These are phyloP conservation scores for Colaptes auratus DNA, from an alignment of 2,113 vertebrate species.

Conservation along the genomic window DNA sequence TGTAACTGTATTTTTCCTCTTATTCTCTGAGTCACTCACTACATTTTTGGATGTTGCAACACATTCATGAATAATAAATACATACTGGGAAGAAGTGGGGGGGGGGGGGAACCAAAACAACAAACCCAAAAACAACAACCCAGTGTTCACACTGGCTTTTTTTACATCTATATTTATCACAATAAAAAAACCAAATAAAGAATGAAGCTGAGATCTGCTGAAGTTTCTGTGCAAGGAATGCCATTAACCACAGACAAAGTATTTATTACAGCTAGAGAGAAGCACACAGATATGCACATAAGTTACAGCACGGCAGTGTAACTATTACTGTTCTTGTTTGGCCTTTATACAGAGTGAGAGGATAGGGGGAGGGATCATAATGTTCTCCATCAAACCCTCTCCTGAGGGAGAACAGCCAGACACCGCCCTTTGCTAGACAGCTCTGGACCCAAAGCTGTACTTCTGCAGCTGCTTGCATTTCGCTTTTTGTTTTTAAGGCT, in stretches of 20 bases:
- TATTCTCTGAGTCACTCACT: constrained; percentile 35
- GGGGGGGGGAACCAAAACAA: background rate
- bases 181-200: constrained; percentile 13
- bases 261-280: background rate
- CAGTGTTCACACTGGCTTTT: background rate
- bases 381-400: constrained; percentile 43
- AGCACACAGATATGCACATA: background rate
- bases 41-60: constrained; percentile 39
- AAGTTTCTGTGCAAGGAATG: constrained; percentile 19
- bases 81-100: background rate
- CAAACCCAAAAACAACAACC: no score
- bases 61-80: constrained; percentile 45
- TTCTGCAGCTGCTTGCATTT: background rate
- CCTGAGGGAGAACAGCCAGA: constrained; percentile 36
- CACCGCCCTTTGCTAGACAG: constrained; percentile 26
- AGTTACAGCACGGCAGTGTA: background rate
- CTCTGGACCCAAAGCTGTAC: background rate
- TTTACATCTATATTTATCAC: constrained; percentile 1
- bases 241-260: constrained; percentile 13
- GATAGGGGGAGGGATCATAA: constrained; percentile 9
- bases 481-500: background rate
- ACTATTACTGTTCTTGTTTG: constrained; percentile 37
- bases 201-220: background rate
- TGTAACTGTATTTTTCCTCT: constrained; percentile 8
- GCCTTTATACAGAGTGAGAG: background rate